Evolutionary conservation across 2,797 vertebrate genomes (phyloP).

Genomic region (Pseudochirops cupreus): DNA sequence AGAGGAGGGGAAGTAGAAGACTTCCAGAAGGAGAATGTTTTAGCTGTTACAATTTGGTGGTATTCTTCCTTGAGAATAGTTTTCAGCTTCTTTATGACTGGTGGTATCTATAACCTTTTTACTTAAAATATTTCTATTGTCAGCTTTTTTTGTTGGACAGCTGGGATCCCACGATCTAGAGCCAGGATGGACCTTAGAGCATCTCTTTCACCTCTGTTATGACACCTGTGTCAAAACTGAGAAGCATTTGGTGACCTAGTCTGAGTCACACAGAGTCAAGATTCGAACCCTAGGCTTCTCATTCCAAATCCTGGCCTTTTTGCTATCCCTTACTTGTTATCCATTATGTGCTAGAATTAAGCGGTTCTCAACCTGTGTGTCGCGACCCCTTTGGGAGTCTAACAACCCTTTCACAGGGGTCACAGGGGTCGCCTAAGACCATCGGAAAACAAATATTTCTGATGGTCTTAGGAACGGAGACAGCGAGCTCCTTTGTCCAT

Average conservation of each 20-base stretch:
- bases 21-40: conserved; percentile 38
- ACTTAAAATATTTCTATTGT: conserved; percentile 31
- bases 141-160: not conserved
- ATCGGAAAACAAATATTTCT: too few species aligned
- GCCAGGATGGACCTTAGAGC: not conserved
- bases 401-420: too few species aligned
- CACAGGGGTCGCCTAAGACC: too few species aligned
- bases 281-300: not conserved
- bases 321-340: not conserved
- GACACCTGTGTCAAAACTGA: not conserved
- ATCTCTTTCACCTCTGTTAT: not conserved
- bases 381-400: too few species aligned
- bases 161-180: not conserved
- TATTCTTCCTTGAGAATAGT: conserved; percentile 19
- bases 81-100: conserved; percentile 19
- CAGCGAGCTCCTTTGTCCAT: too few species aligned
- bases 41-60: not conserved
- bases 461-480: too few species aligned
- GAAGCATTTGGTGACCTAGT: not conserved
- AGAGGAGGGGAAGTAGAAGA: not conserved
- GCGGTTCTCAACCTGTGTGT: too few species aligned
- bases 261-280: not conserved
- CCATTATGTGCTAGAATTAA: not conserved
- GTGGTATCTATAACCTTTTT: conserved; percentile 12
- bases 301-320: not conserved